Evolutionary conservation across 2,113 vertebrate species (phyloP).

Genomic region (Anolis sagrei): DNA sequence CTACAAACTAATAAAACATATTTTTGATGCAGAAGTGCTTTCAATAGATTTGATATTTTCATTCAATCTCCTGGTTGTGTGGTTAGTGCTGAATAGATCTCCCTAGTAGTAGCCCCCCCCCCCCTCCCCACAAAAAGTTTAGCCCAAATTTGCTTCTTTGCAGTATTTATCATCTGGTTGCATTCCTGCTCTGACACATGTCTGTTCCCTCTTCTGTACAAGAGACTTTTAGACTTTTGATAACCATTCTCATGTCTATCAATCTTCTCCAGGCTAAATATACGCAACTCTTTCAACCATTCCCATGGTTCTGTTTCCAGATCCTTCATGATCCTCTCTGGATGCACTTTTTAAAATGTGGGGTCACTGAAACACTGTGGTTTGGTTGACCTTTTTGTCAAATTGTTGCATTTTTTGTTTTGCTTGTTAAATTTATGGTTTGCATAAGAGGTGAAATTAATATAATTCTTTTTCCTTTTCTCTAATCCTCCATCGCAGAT

Average conservation of each 20-base stretch:
- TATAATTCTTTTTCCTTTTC: neutral
- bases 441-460: slow-evolving; percentile 18
- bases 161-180: neutral
- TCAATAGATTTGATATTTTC: neutral
- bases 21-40: neutral
- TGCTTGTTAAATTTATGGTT: slow-evolving; percentile 7
- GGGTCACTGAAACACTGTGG: neutral
- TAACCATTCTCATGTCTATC: neutral
- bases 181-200: neutral
- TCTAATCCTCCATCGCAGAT: neutral
- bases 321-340: neutral
- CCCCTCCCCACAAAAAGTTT: neutral
- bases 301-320: neutral
- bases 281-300: neutral
- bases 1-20: too few relatives aligned
- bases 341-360: too few relatives aligned
- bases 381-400: too few relatives aligned
- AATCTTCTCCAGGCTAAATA: neutral
- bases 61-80: neutral
- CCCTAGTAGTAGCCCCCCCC: neutral
- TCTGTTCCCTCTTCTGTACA: neutral
- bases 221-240: neutral
- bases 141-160: neutral
- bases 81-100: neutral
- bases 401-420: slow-evolving; percentile 24